phyloP scores from a whole-genome alignment of 2,113 vertebrate genomes.

The Dipodomys spectabilis region DNA sequence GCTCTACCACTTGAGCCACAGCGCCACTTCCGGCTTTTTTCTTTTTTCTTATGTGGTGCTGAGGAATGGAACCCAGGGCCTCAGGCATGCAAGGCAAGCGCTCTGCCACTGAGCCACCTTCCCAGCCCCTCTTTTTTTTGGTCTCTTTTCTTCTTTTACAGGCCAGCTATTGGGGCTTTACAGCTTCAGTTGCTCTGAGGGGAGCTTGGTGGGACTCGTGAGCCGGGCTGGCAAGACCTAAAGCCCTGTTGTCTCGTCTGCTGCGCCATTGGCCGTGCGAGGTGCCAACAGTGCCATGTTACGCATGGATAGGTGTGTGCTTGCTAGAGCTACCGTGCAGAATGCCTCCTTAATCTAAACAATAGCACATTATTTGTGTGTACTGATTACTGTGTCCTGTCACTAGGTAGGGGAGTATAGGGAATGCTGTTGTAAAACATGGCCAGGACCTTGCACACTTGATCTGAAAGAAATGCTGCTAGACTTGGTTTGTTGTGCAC shows the following conservation, averaged over 20 bases:
- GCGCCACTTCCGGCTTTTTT: too few relatives aligned
- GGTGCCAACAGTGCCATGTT: fast-evolving
- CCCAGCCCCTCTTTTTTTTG: neutral
- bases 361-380: neutral
- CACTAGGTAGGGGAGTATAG: fast-evolving
- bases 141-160: neutral
- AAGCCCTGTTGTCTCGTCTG: neutral
- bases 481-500: neutral
- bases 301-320: fast-evolving
- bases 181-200: neutral
- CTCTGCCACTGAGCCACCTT: too few relatives aligned
- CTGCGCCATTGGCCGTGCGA: fast-evolving
- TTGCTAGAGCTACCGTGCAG: neutral
- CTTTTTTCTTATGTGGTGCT: too few relatives aligned
- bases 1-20: too few relatives aligned
- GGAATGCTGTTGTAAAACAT: neutral
- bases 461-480: neutral
- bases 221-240: neutral
- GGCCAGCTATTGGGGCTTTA: neutral
- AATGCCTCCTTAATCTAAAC: neutral
- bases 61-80: too few relatives aligned
- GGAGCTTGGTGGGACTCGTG: neutral
- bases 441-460: neutral
- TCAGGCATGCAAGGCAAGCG: too few relatives aligned
- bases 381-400: neutral